Base-by-base conservation (phyloP, 2,888 invertebrate species). In the Spodoptera picta region DNA sequence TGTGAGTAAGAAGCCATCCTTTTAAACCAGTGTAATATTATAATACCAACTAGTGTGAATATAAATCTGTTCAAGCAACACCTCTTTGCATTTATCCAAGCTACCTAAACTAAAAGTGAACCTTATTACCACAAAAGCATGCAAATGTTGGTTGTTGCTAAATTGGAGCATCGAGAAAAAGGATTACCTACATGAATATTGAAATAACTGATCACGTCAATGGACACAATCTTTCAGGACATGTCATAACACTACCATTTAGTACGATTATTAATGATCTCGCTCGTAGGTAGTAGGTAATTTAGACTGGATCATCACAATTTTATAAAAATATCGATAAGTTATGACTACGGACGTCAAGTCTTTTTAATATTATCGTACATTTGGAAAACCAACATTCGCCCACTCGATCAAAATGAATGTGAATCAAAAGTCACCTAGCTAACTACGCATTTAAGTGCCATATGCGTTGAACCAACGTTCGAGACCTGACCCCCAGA, bases 401-500 rank as follows among this genome's bases (percentile, higher is more conserved):
- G 52, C 65, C 69, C 46, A 64, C 55, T 36, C 59, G 42, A 46
- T 51, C 47, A 46, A 36, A 55, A 61, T 43, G 41, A 66, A 66
- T 58, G 56, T 53, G 41, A 48, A 56, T 56, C 46, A 19, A 56
- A 69, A 58, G 52, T 53, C 43, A 44, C 54, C 49, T 49, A 52
- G 56, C 31, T 42, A 24, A 46, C 47, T 61, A 61, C 51, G 55
- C 54, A 60, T 41, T n/a, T 11, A 19, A 23, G 12, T 19, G 47
- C n/a, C 9, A 50, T 57, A 27, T 47, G 47, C 51, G 55, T 67
- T 56, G 54, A 67, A 60, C 68, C 36, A 10, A 44, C 43, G 68
- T 47, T 62, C 47, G 42, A 51, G 19, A 51, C n/a, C 7, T 27
- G 65, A 55, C 69, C 64, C 58, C 69, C 42, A 69, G 70, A 69